Evolutionary conservation across 2,888 invertebrate genomes (phyloP), one percentile per base, ranked within the genome.

Genomic region (Gibbula magus): DNA sequence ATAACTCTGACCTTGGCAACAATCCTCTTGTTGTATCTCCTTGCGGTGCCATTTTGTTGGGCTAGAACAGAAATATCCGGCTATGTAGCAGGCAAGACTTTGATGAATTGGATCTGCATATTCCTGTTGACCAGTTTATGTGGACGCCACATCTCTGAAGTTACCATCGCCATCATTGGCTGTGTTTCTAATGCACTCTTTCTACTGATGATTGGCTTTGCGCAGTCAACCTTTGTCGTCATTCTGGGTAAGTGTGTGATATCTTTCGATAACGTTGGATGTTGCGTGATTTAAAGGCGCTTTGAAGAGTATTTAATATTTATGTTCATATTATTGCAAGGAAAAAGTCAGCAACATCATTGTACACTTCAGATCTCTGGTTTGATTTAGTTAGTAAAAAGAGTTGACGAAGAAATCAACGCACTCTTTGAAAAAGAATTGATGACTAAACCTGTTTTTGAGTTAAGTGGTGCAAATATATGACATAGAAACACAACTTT

Each of bases 31-130:
- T 35, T 82, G 13, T 82, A 77, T 56, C 67, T 82, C 13, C 66
- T 82, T 2, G 70, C 78, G 13, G 8, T 52, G 8, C 80, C 80
- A n/a, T 77, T 82, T 29, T 82, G 82, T 29, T 80, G 80, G 79
- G 29, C 53, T 0, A 77, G 66, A 22, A 52, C 77, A 16, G 77
- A 82, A 13, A 77, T 79, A 7, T 77, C 70, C 4, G 29, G 76
- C 25, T 78, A 77, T 51, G n/a, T 18, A 16, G 29, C 77, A 20
- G 16, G 75, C 2, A 66, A 29, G 20, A 75, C 75, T 5, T 20
- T 81, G 5, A 18, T 79, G 2, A 75, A 79, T 45, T 82, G 80
- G 79, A 35, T 73, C 5, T 22, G 53, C 16, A 61, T 77, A 39
- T 52, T 81, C 2, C 13, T 39, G 3, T 61, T 70, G 22, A 32